Percentiles rank a stretch among this genome's conserved stretches.
These are phyloP conservation scores for Batillaria attramentaria DNA, from an alignment of 1,140 invertebrate species.

Conservation along the genomic window DNA sequence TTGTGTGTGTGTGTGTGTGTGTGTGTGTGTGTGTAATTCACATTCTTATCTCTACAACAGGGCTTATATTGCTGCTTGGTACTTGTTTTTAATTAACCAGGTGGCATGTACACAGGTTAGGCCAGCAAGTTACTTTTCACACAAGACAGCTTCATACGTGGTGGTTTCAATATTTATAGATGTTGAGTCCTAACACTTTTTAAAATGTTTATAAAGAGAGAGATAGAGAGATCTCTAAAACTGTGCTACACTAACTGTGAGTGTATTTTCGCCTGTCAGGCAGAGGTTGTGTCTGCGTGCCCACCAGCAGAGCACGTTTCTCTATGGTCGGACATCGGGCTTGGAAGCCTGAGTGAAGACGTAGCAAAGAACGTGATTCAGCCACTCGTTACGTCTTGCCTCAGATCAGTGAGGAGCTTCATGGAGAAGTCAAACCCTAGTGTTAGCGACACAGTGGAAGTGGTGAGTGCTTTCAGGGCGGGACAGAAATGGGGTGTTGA, in stretches of 20 bases:
- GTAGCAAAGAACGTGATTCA: neutral
- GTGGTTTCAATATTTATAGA: too few relatives aligned
- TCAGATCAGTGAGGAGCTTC: neutral
- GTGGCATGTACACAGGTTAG: too few relatives aligned
- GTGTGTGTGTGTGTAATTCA: neutral
- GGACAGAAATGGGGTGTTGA: too few relatives aligned
- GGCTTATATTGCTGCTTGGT: neutral
- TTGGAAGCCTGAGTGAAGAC: neutral
- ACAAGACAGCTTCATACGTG: too few relatives aligned
- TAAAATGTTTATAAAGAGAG: too few relatives aligned
- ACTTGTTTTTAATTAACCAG: neutral
- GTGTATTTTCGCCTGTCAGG: too few relatives aligned
- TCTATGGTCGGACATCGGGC: neutral
- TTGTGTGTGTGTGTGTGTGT: slow-evolving; percentile 3
- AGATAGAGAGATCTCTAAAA: too few relatives aligned
- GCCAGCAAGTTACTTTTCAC: too few relatives aligned
- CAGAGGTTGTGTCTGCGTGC: neutral
- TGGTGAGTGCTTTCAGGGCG: too few relatives aligned
- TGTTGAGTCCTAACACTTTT: too few relatives aligned
- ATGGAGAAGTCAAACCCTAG: neutral
- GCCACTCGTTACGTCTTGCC: neutral
- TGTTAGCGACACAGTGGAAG: too few relatives aligned
- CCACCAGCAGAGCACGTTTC: neutral
- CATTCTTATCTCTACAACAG: neutral
- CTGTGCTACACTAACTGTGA: too few relatives aligned